Base-by-base conservation (phyloP, 2,888 invertebrate species). In the Mythimna impura region DNA sequence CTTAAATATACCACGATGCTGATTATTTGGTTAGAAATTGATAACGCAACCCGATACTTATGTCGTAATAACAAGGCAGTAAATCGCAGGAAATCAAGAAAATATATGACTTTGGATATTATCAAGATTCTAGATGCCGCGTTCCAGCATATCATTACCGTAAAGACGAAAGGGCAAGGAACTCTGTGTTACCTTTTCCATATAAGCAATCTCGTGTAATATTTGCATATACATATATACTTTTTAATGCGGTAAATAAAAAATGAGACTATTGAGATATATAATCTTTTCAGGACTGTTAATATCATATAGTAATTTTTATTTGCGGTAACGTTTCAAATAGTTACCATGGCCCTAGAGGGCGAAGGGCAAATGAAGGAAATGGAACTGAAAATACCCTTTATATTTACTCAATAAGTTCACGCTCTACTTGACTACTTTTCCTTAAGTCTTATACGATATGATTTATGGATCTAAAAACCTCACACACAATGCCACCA, bases 51-150 rank as follows among this genome's bases (percentile, higher is more conserved):
- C 50, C 25, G 14, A 78, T 76, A 58, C 14, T 20, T 54, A 43
- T 36, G 62, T 25, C 25, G 50, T 52, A 57, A 52, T 80, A 66
- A 66, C 40, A 64, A 61, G 60, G 47, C 40, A 30, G 74, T 22
- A 30, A 66, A 58, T 74, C 36, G 47, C 47, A 57, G 40, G 36
- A 36, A 67, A 34, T 76, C 47, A 57, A 22, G 63, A 62, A 82
- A 80, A 50, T 74, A 58, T 43, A 82, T 55, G 65, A 25, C 50
- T 71, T 66, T 58, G 9, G 47, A 81, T 34, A 62, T 70, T 74
- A 77, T 80, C 80, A 80, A 66, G 80, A 80, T 80, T 58, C 60
- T 79, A 76, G 60, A 79, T 63, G 69, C 73, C 73, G 62, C 67
- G 67, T 83, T 76, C 66, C 78, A 71, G 61, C 65, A 66, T 80